Conservation (phyloP, 2,113 vertebrate species). For the Ceuthmochares aereus region DNA sequence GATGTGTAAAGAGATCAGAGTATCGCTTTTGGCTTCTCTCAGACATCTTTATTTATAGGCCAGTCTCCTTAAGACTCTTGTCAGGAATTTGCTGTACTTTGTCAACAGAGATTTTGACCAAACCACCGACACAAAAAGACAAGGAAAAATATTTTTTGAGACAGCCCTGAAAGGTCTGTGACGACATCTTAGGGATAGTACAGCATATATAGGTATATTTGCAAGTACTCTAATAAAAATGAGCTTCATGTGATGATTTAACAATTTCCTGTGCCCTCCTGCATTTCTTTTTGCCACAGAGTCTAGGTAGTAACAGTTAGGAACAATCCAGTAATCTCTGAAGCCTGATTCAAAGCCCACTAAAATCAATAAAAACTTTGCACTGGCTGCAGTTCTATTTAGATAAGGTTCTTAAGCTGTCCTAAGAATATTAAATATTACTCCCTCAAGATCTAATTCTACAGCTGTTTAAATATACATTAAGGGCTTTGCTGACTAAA, state of each 20-base stretch:
- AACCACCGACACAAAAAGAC: neutral
- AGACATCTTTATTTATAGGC: conserved; percentile 41
- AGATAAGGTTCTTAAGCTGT: conserved; percentile 29
- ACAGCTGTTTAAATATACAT: conserved; percentile 55
- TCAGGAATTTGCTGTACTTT: conserved; percentile 52
- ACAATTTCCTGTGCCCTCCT: accelerated
- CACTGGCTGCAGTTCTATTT: conserved; percentile 5
- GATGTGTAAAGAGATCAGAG: conserved; percentile 40
- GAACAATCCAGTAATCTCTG: neutral
- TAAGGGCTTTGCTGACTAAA: conserved; percentile 45
- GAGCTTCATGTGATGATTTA: neutral
- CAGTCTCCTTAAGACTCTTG: conserved; percentile 27
- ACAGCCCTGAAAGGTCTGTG: neutral
- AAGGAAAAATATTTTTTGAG: conserved; percentile 9
- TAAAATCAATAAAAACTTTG: conserved; percentile 38
- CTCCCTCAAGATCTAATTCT: neutral
- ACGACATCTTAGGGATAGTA: neutral
- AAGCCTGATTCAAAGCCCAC: neutral
- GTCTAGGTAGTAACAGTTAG: neutral
- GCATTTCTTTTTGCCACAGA: neutral
- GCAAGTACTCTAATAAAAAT: neutral
- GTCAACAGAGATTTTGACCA: conserved; percentile 43
- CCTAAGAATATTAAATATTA: conserved; percentile 50
- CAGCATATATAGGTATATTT: neutral
- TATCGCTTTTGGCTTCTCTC: conserved; percentile 43